Base-by-base conservation (phyloP, 2,888 invertebrate species). In the Pristionchus arcanus region DNA sequence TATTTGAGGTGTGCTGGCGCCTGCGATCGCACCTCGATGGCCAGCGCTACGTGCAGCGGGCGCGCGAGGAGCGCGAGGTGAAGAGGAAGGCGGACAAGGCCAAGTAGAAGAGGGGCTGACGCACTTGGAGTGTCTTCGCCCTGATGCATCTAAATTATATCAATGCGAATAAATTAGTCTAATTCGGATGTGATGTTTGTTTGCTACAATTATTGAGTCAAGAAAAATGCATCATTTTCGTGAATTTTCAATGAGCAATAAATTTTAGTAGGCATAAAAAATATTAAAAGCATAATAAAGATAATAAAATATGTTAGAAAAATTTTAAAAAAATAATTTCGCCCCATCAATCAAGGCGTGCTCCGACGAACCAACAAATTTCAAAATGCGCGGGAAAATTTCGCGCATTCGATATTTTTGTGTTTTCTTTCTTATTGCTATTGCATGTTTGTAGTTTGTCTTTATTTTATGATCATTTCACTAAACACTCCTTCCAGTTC, bases 1-100 rank as follows among this genome's bases (percentile, higher is more conserved):
- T 37, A 74, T 19, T 74, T 74, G 19, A 74, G 74, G 37, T 74
- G 74, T 74, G 74, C 74, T 74, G 74, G 74, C 74, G 74, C 19
- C 74, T 74, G 5, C 74, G 74, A 19, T 19, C 19, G 15, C 74
- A 74, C 37, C 37, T 74, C 37, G 37, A 74, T 21, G 37, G 37
- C 21, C 74, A 37, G 37, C 11, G 31, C 11, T 11, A 11, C 16
- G 4, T 34, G 74, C 34, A 37, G 74, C 37, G 42, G 74, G 25
- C 25, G 19, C 16, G 37, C 4, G 37, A 74, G 2, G 37, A 34
- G 37, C 15, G 25, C 16, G 37, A 16, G 4, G 37, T 9, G 21
- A 74, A 74, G 74, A 74, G 11, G 21, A 74, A 21, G 3, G 74
- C 16, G 74, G 74, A 74, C 21, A 74, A 74, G 74, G 16, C 21